Base-by-base conservation (phyloP, 2,113 vertebrate species). In the Calonectris borealis region DNA sequence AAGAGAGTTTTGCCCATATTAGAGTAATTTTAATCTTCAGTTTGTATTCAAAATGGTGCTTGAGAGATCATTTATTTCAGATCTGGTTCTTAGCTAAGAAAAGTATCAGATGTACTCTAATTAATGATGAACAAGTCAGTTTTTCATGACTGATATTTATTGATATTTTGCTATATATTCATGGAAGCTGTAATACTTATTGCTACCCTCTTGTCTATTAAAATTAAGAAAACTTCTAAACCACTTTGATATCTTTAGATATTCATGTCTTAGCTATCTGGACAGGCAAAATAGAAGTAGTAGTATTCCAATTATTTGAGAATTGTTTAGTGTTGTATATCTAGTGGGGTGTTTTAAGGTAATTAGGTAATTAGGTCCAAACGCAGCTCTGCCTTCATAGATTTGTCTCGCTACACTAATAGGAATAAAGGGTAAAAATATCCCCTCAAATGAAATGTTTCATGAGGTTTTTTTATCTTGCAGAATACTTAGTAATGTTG, bases 31-130 rank as follows among this genome's bases (percentile, higher is more conserved):
- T 94, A 96, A 96, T 34, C 34, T 96, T 82, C 69, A 66, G 24
- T 75, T 95, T 93, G 65, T 85, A 90, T 73, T 86, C 38, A 95
- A 80, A 96, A 83, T 24, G 57, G 32, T 70, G 4, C 81, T 97
- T 94, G 77, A 87, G 40, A 77, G 44, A 79, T 94, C 76, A 68
- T 92, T 93, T 93, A 73, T 95, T 97, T 88, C 93, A 90, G 83
- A 83, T 95, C 49, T 42, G 32, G 36, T 94, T 94, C 75, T 76
- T 88, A 92, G 61, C 61, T 80, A 92, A 80, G 54, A 77, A 87
- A 91, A 81, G 9, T 51, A 81, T 86, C 54, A 60, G 29, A 80
- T 88, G 55, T 80, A 65, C 27, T 93, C 54, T 88, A 82, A 86
- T 94, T 95, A 93, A 90, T 84, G 88, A 86, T 94, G 77, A 82